Evolutionary conservation across 2,888 invertebrate genomes (phyloP).

Genomic region (Agriopis aurantiaria): DNA sequence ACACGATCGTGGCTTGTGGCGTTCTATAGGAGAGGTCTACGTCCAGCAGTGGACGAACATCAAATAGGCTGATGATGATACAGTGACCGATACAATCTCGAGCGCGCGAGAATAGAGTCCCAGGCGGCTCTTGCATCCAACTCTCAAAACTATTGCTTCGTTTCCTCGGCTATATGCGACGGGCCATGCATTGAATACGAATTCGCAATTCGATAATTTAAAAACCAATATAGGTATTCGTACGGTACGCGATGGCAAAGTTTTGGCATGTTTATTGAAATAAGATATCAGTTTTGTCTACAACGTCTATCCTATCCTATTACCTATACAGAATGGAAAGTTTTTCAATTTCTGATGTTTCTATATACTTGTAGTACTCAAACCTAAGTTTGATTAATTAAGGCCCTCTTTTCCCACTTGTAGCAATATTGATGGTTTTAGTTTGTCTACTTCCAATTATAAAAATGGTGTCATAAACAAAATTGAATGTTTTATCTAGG

Average conservation of each 20-base stretch:
- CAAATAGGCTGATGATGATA: no score
- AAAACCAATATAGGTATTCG: constrained; percentile 23
- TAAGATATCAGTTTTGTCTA: constrained; percentile 2
- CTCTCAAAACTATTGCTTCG: constrained; percentile 51
- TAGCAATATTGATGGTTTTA: no score
- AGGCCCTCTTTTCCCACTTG: no score
- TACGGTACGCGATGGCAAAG: constrained; percentile 10
- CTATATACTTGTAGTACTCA: no score
- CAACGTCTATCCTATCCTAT: background rate
- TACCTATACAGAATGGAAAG: background rate
- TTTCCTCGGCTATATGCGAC: constrained; percentile 41
- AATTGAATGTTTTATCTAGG: no score
- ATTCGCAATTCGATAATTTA: constrained; percentile 37
- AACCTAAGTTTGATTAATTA: no score
- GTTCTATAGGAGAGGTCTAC: no score
- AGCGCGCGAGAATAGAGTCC: background rate
- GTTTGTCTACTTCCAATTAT: no score
- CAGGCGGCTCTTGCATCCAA: constrained; percentile 49
- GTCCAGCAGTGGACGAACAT: no score
- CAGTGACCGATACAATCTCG: background rate
- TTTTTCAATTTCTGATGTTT: no score
- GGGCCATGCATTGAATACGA: constrained; percentile 51
- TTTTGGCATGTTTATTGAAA: constrained; percentile 15
- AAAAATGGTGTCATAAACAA: no score
- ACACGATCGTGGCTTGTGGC: no score